A percentile compares a stretch with the other conserved stretches of the same genome.
Conservation (phyloP, 2,113 vertebrate species). For the Neodontobutis hainanensis region DNA sequence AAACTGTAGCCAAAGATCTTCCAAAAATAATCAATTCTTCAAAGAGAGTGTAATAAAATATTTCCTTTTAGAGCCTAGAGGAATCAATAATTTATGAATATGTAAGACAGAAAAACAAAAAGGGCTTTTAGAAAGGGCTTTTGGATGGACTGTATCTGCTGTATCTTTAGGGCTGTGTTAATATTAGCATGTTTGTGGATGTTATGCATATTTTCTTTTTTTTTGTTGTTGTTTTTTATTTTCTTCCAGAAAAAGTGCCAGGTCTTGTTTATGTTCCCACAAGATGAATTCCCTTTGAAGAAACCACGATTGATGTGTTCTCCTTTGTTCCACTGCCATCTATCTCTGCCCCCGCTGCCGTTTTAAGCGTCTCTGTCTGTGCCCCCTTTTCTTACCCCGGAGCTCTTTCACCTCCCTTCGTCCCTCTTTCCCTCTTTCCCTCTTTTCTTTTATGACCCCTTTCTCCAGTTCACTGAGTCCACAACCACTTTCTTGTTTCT, state of each 20-base stretch:
- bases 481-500: not conserved
- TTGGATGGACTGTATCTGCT: not conserved
- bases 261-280: constrained; percentile 27
- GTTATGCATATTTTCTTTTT: constrained; percentile 15
- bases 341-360: not conserved
- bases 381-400: not conserved
- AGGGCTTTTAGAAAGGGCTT: not conserved
- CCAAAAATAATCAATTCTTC: constrained; percentile 14
- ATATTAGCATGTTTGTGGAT: constrained; percentile 29
- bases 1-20: too few species aligned
- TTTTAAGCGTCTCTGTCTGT: constrained; percentile 12
- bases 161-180: constrained; percentile 32
- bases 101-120: constrained; percentile 2
- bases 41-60: not conserved
- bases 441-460: not conserved
- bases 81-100: constrained; percentile 14
- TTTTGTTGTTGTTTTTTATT: too few species aligned
- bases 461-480: not conserved
- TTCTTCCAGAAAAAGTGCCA: constrained; percentile 17
- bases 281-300: constrained; percentile 51
- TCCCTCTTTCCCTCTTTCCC: not conserved
- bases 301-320: constrained; percentile 45
- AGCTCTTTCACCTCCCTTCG: not conserved
- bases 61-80: not conserved
- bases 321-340: constrained; percentile 51